These are phyloP conservation scores for Chaetophractus vellerosus DNA, from an alignment of 2,797 vertebrate species.

Conservation along the genomic window DNA sequence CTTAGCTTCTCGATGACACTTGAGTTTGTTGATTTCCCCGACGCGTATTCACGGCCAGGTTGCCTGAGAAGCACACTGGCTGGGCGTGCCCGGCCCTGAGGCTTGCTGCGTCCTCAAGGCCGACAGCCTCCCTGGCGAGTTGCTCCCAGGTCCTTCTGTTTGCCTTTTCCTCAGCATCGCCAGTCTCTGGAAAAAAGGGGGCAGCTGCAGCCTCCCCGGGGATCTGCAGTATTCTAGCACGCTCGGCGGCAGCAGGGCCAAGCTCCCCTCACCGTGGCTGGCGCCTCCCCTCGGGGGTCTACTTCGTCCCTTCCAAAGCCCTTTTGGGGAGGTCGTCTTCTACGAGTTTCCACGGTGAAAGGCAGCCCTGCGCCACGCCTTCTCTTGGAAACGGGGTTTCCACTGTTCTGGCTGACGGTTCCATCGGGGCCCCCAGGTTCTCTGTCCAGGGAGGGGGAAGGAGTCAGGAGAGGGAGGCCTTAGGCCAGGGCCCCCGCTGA, in stretches of 20 bases:
- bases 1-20: neutral
- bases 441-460: neutral
- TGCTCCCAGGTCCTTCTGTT: neutral
- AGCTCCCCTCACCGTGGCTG: neutral
- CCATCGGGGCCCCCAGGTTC: neutral
- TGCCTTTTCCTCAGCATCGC: slow-evolving; percentile 31
- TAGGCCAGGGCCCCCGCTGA: neutral
- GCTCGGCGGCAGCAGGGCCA: slow-evolving; percentile 28
- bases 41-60: neutral
- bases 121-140: neutral
- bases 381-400: neutral
- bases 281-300: neutral
- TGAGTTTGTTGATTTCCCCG: neutral
- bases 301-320: neutral
- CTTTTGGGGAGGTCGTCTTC: neutral
- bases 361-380: neutral
- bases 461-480: neutral
- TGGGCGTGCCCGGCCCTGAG: neutral
- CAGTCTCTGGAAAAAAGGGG: slow-evolving; percentile 14
- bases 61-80: slow-evolving; percentile 26
- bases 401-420: neutral
- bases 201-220: slow-evolving; percentile 17
- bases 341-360: neutral
- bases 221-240: neutral
- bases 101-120: neutral